Evolutionary conservation across 1,140 invertebrate species (phyloP), one percentile per base, ranked within the genome.

Genomic region (Drosophila nannoptera): DNA sequence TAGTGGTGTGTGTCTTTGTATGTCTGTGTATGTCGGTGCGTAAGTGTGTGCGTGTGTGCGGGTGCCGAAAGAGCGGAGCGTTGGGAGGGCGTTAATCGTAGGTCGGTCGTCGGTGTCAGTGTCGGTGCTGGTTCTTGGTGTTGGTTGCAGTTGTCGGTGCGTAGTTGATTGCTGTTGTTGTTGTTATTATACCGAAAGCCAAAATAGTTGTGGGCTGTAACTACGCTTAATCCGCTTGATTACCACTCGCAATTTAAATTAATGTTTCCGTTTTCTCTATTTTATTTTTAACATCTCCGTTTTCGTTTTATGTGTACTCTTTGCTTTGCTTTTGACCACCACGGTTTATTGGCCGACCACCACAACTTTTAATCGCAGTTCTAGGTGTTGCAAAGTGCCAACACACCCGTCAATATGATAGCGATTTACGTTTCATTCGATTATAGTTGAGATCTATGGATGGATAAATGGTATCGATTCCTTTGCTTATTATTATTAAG

Each of bases 181-280:
- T 36, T 59, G 40, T 36, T 43, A 35, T 61, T 50, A 45, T 71
- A 36, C 50, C 69, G 62, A 59, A 55, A 38, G 58, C 71, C 46
- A 71, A 72, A 82, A 75, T 55, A 64, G 59, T 43, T 56, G 50
- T 68, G 56, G n/a, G 50, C 53, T 73, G 29, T 64, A 46, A 73
- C 59, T 54, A 59, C 73, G 56, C 72, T 56, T 60, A 68, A 77
- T 78, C 66, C 72, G 75, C 71, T 78, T 72, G 71, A 77, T 78
- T 71, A 71, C 71, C 75, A 80, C 78, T 72, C 63, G 73, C 45
- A 78, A 75, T 82, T 83, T 65, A 71, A 77, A 83, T 77, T 54
- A 75, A 61, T 64, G 61, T 81, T 73, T 70, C 71, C 67, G 65
- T 62, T 68, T 68, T 63, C 64, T 76, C 33, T 67, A 63, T 59